These are phyloP conservation scores for Mycalesis mineus DNA, from an alignment of 2,888 invertebrate species.

Conservation along the genomic window DNA sequence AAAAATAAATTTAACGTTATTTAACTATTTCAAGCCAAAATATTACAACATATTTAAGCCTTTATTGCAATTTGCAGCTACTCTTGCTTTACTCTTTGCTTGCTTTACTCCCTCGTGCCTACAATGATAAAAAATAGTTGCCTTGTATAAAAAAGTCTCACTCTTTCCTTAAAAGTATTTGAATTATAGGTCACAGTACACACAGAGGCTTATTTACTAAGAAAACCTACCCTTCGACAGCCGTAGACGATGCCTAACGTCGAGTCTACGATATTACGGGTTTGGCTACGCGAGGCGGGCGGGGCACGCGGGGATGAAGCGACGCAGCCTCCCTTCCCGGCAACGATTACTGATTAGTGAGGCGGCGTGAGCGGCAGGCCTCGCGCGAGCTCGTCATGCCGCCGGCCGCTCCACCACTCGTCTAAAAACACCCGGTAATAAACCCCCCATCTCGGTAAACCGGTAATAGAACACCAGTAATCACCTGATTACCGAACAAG, in stretches of 20 bases:
- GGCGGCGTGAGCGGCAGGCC: constrained; percentile 69
- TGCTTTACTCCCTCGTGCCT: too few relatives aligned
- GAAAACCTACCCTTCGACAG: too few relatives aligned
- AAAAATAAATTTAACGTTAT: too few relatives aligned
- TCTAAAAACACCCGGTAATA: constrained; percentile 19
- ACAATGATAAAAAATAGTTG: too few relatives aligned
- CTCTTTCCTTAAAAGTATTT: too few relatives aligned
- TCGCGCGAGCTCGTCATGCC: constrained; percentile 57
- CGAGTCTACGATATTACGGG: constrained; percentile 29
- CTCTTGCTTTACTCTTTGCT: too few relatives aligned
- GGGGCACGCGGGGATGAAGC: constrained; percentile 42
- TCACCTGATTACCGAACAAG: constrained; percentile 44
- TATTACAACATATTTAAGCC: too few relatives aligned
- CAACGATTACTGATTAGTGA: constrained; percentile 80
- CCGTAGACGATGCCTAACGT: constrained; percentile 29
- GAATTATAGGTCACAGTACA: too few relatives aligned
- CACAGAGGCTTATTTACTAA: too few relatives aligned
- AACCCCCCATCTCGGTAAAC: constrained; percentile 10
- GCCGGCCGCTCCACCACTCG: constrained; percentile 43
- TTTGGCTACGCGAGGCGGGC: constrained; percentile 56
- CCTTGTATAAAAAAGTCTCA: too few relatives aligned
- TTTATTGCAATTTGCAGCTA: too few relatives aligned
- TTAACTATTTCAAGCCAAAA: too few relatives aligned
- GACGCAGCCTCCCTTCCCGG: constrained; percentile 76
- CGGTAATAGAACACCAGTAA: constrained; percentile 23